Percentiles rank a stretch among this genome's conserved stretches.
Conservation (phyloP, 2,888 invertebrate species). For the Ptychoptera albimana region DNA sequence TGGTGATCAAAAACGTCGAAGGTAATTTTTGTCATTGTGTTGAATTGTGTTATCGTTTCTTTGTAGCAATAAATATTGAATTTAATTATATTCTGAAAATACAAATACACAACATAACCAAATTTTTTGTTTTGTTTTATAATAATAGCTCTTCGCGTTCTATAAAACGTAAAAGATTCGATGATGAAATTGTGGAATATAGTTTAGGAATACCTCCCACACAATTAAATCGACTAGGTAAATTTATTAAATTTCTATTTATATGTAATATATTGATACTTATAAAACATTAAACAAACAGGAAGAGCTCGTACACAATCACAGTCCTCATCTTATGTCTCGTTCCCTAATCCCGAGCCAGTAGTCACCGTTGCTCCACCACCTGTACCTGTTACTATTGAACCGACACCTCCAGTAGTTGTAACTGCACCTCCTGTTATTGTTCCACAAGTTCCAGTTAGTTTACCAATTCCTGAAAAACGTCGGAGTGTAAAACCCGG, state of each 20-base stretch:
- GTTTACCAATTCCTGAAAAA: conserved; percentile 13
- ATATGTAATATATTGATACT: too few species aligned
- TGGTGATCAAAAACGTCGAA: conserved; percentile 26
- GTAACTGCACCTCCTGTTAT: not conserved
- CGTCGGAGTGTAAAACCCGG: conserved; percentile 2
- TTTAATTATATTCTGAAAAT: too few species aligned
- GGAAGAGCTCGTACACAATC: conserved; percentile 34
- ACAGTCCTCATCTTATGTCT: conserved; percentile 20
- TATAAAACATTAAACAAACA: not conserved
- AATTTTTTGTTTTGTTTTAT: conserved; percentile 3
- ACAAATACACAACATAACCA: not conserved
- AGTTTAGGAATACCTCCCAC: conserved; percentile 51
- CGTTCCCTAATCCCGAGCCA: conserved; percentile 13
- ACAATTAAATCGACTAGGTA: conserved; percentile 18
- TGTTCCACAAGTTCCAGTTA: conserved; percentile 1
- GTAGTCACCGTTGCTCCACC: conserved; percentile 11
- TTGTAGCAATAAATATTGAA: too few species aligned
- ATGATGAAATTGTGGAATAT: conserved; percentile 92
- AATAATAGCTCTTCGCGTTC: conserved; percentile 70
- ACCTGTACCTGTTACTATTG: not conserved
- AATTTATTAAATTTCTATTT: not conserved
- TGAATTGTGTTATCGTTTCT: not conserved
- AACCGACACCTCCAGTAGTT: not conserved
- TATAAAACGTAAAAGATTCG: conserved; percentile 89
- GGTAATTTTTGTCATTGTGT: conserved; percentile 15